A percentile compares a stretch with the other conserved stretches of the same genome.
These are phyloP conservation scores for Corythornis vintsioides DNA, from an alignment of 2,113 vertebrate genomes.

Conservation along the genomic window DNA sequence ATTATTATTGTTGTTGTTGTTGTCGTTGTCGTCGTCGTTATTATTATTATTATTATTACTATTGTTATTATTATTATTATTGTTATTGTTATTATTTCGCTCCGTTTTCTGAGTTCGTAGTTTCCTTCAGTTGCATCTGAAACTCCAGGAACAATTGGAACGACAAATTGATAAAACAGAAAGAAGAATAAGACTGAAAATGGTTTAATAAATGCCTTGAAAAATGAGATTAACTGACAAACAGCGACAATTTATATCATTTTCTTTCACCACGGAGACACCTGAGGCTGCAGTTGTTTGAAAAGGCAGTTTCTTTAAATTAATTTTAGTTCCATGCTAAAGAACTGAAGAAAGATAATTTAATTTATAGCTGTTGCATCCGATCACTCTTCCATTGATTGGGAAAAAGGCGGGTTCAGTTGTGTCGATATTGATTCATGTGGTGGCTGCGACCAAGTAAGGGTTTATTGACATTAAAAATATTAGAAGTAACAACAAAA, in stretches of 20 bases:
- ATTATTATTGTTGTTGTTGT: background rate
- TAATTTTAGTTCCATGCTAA: background rate
- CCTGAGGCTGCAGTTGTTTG: background rate
- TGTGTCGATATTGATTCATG: background rate
- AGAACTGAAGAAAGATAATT: background rate
- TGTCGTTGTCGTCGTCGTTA: no score
- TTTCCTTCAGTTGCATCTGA: background rate
- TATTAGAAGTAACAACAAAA: background rate
- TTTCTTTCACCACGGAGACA: background rate
- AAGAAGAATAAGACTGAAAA: background rate
- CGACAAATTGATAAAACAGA: rapidly evolving
- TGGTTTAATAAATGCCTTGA: rapidly evolving
- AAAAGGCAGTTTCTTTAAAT: background rate
- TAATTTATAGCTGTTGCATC: background rate
- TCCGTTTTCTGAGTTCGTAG: rapidly evolving
- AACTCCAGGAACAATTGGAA: background rate
- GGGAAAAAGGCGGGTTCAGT: background rate
- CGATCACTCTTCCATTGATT: background rate
- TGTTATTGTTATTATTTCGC: rapidly evolving
- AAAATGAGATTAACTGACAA: background rate
- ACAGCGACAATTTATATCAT: background rate
- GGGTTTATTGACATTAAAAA: background rate
- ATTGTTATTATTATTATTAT: no score
- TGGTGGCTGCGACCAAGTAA: background rate
- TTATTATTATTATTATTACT: no score